Conservation (phyloP, 2,113 vertebrate genomes). For the Tupaia chinensis region DNA sequence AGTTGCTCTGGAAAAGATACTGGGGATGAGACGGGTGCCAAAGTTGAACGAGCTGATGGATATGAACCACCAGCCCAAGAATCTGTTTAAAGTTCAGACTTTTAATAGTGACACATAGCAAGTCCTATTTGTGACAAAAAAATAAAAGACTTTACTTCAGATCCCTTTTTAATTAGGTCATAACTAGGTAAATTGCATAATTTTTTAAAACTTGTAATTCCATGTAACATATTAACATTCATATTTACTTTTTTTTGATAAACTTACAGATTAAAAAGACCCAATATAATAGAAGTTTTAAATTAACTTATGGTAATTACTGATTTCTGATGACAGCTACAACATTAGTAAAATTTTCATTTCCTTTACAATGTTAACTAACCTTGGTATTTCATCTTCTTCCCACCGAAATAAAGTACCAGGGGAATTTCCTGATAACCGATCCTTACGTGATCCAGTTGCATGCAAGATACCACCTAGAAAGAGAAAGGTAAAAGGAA, state of each 20-base stretch:
- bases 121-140: background rate
- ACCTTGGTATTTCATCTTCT: constrained; percentile 95
- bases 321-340: constrained; percentile 41
- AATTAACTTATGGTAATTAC: constrained; percentile 18
- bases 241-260: constrained; percentile 51
- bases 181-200: background rate
- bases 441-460: constrained; percentile 81
- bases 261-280: background rate
- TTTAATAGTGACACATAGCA: no score
- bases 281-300: background rate
- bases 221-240: background rate
- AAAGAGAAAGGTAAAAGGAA: constrained; percentile 65
- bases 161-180: constrained; percentile 27
- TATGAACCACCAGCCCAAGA: no score
- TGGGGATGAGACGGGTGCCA: no score
- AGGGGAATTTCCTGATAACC: constrained; percentile 86
- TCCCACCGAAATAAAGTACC: constrained; percentile 91
- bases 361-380: constrained; percentile 76
- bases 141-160: background rate
- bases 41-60: no score
- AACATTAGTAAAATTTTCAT: constrained; percentile 26
- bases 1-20: no score
- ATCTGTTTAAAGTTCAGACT: no score
- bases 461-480: constrained; percentile 82
- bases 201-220: constrained; percentile 25